Base-by-base conservation (phyloP, 2,113 vertebrate genomes). In the Ophthalmotilapia sp. region DNA sequence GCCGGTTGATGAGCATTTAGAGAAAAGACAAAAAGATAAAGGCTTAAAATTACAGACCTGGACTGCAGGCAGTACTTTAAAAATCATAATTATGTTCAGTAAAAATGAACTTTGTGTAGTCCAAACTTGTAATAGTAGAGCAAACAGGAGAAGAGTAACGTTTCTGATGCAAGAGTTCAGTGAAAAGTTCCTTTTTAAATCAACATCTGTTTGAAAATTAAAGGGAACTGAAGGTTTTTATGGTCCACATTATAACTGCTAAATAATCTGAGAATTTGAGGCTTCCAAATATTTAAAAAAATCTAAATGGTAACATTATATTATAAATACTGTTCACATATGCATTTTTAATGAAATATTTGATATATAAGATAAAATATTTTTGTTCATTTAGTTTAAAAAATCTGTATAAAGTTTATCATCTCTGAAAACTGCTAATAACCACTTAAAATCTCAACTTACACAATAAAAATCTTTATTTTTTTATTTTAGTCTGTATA, bases 241-340 rank as follows among this genome's bases (percentile, higher is more conserved):
- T 73, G 8, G n/a, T 45, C 38, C 12, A 23, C 4, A 42, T 70
- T 42, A 15, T 42, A 68, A 8, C 62, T 40, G 38, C 38, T 70
- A 42, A 70, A 70, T 70, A 42, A 23, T 42, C 19, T 38, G 17
- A 23, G 7, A 70, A 21, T 42, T 0, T 70, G 38, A 42, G 33
- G 33, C 0, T 0, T 36, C 60, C 6, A n/a, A 38, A 38, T 8
- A 38, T 65, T 6, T 1, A 5, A 36, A 0, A 33, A 36, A 7
- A 36, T 62, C 17, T 7, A 62, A 62, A 62, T 62, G 58, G 58
- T 62, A 62, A 62, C 15, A 62, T 36, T 36, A 36, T 62, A 36
- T n/a, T 12, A 36, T 12, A 36, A 62, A 62, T n/a, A 65, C 14
- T 62, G 31, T 0, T 62, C 58, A 36, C 31, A 62, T 36, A 36